Percentiles rank a stretch among this genome's conserved stretches.
Evolutionary conservation across 2,888 invertebrate species (phyloP).

Genomic region (Callyntrura sp.): DNA sequence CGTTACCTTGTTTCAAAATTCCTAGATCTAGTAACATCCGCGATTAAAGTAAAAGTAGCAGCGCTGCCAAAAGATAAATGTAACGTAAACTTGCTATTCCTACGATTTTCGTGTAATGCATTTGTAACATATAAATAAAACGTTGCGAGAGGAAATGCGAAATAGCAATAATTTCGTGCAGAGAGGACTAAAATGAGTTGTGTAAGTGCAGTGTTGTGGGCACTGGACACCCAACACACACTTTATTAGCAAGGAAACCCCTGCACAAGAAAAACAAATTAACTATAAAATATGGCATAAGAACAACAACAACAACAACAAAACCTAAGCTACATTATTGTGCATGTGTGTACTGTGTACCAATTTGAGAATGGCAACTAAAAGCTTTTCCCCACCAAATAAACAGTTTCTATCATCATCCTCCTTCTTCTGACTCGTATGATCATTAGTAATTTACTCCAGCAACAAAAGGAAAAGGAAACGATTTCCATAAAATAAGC

Average conservation of each 20-base stretch:
- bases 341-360: no score
- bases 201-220: neutral
- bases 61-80: no score
- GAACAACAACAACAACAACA: neutral
- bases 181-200: neutral
- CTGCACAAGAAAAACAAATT: constrained; percentile 17
- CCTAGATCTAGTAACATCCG: no score
- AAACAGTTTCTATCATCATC: constrained; percentile 9
- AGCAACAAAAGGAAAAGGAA: constrained; percentile 46
- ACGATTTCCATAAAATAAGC: constrained; percentile 46
- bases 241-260: no score
- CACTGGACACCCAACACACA: neutral
- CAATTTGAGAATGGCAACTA: no score
- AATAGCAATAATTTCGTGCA: constrained; percentile 32
- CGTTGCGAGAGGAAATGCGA: constrained; percentile 15
- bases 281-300: neutral
- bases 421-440: no score
- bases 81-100: no score
- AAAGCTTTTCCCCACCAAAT: neutral
- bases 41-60: no score
- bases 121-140: no score
- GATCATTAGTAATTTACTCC: constrained; percentile 46
- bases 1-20: no score
- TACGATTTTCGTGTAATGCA: no score
- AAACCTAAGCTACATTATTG: neutral